Conservation (phyloP, 2,888 invertebrate genomes). For the Papilio elwesi region DNA sequence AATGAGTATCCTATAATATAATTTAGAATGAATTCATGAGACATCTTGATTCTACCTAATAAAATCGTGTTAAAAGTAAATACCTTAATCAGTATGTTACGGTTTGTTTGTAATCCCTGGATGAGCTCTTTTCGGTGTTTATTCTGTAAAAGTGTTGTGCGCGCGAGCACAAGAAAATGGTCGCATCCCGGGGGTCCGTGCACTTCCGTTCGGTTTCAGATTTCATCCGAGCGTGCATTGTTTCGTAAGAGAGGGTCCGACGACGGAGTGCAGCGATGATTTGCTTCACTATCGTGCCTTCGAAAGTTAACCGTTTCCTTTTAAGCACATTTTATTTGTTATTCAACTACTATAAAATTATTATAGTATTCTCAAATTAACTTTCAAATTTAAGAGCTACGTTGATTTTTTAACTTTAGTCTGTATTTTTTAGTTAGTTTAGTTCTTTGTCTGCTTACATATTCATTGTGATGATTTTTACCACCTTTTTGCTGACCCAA, state of each 20-base stretch:
- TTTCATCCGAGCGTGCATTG: constrained; percentile 69
- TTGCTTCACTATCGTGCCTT: constrained; percentile 34
- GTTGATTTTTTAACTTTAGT: not conserved
- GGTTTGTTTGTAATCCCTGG: constrained; percentile 42
- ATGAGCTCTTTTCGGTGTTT: constrained; percentile 69
- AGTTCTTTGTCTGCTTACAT: not conserved
- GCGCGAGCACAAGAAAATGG: constrained; percentile 79
- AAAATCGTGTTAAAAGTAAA: no score
- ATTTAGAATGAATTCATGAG: no score
- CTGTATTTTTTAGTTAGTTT: not conserved
- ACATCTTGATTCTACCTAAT: no score
- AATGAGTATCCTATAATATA: no score
- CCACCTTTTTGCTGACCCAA: no score
- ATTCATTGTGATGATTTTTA: not conserved
- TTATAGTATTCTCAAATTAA: no score
- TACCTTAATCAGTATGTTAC: not conserved
- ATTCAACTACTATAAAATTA: not conserved
- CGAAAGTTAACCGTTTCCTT: not conserved
- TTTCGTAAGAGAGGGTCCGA: constrained; percentile 70
- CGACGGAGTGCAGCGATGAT: constrained; percentile 40
- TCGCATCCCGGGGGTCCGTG: constrained; percentile 76
- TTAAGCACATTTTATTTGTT: constrained; percentile 11
- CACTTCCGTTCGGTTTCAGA: constrained; percentile 80
- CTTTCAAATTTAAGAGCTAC: no score
- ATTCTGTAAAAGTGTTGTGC: constrained; percentile 55